A percentile compares a stretch with the other conserved stretches of the same genome.
phyloP scores from a whole-genome alignment of 2,797 vertebrate genomes.

The Trachops cirrhosus region DNA sequence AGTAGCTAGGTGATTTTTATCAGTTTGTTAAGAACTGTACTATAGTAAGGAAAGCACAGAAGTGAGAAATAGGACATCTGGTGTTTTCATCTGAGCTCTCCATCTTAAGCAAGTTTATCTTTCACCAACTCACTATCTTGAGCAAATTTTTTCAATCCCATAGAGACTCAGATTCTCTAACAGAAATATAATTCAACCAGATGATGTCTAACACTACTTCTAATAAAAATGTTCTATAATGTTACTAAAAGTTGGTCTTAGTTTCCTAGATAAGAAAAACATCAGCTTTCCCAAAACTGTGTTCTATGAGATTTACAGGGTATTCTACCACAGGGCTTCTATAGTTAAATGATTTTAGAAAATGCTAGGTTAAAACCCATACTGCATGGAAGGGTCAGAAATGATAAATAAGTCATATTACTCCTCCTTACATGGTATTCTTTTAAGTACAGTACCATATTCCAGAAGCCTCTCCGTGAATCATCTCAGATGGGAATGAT shows the following conservation, averaged over 20 bases:
- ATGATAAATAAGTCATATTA: neutral
- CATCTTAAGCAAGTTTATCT: neutral
- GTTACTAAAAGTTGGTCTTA: neutral
- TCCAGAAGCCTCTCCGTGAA: slow-evolving; percentile 39
- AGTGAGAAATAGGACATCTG: neutral
- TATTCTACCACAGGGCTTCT: neutral
- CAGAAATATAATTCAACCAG: neutral
- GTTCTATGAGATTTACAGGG: neutral
- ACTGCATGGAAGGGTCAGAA: neutral
- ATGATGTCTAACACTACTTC: neutral
- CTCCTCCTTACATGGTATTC: neutral
- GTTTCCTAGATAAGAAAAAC: slow-evolving; percentile 6
- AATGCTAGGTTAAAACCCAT: slow-evolving; percentile 1
- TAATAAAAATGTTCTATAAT: neutral
- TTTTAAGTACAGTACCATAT: slow-evolving; percentile 10
- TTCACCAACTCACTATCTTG: neutral
- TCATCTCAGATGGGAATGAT: slow-evolving; percentile 42
- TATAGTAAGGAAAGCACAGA: neutral
- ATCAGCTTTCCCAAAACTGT: neutral
- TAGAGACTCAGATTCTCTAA: neutral
- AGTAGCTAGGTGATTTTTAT: neutral
- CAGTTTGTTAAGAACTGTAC: neutral
- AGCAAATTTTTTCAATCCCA: neutral
- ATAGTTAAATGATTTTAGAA: neutral
- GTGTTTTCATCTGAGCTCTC: neutral